Evolutionary conservation across 2,797 vertebrate species (phyloP).

Genomic region (Sebastes hubbsi): DNA sequence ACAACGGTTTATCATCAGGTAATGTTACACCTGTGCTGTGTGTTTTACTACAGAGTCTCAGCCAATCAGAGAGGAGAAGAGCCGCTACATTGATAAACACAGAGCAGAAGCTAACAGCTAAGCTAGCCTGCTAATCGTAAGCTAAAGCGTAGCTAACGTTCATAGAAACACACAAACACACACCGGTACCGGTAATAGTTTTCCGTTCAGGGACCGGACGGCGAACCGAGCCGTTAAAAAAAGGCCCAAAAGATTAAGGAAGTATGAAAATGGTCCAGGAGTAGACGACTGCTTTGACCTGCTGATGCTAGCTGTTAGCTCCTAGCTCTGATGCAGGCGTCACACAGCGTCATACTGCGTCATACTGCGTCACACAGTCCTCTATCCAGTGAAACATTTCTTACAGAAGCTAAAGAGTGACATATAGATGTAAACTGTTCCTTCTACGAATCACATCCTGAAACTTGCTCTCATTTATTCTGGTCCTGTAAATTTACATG

Average conservation of each 20-base stretch:
- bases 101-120: neutral
- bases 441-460: too few species aligned
- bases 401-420: too few species aligned
- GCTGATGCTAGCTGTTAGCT: neutral
- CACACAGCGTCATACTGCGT: rapidly evolving
- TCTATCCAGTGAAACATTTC: too few species aligned
- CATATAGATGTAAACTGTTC: too few species aligned
- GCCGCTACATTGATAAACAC: neutral
- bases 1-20: too few species aligned
- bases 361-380: too few species aligned
- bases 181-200: neutral
- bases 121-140: neutral
- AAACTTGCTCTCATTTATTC: too few species aligned
- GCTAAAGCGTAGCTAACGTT: too few species aligned
- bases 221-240: neutral
- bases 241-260: rapidly evolving
- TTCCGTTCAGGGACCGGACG: rapidly evolving
- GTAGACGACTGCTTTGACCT: neutral
- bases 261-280: neutral
- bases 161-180: neutral
- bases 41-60: neutral
- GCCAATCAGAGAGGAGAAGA: neutral
- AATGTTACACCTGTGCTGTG: neutral
- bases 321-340: neutral
- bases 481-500: too few species aligned